These are phyloP conservation scores for Coptodon rendalli DNA, from an alignment of 2,113 vertebrate genomes.

Conservation along the genomic window DNA sequence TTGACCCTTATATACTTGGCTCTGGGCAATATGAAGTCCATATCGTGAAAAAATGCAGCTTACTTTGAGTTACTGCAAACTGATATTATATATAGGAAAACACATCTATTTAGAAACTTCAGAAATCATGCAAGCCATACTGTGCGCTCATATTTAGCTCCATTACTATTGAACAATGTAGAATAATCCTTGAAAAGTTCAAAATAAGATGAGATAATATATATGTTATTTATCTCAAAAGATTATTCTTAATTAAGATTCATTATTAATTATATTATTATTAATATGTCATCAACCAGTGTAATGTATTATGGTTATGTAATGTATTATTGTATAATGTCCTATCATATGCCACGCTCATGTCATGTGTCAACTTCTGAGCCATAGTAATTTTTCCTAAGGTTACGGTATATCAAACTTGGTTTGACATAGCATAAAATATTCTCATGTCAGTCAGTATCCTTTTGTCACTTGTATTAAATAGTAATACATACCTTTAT, in stretches of 20 bases:
- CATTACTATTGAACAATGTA: neutral
- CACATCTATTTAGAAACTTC: neutral
- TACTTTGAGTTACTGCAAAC: neutral
- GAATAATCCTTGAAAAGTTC: neutral
- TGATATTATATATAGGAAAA: neutral
- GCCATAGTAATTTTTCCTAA: neutral
- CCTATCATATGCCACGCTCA: neutral
- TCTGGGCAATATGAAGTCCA: slow-evolving; percentile 24
- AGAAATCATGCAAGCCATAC: neutral
- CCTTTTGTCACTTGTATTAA: neutral
- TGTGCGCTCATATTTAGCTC: neutral
- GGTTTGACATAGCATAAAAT: neutral
- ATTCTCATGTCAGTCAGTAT: neutral
- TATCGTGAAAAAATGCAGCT: neutral
- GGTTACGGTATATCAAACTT: neutral
- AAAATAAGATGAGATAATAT: neutral
- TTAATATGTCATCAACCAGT: neutral
- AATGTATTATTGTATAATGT: neutral
- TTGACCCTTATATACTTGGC: slow-evolving; percentile 43
- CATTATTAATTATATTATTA: neutral
- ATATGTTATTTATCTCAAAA: neutral
- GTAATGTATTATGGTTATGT: neutral
- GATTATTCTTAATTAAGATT: neutral
- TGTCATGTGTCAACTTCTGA: neutral
- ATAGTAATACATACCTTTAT: neutral